Evolutionary conservation across 2,797 vertebrate genomes (phyloP).

Genomic region (Diplodus sargus): DNA sequence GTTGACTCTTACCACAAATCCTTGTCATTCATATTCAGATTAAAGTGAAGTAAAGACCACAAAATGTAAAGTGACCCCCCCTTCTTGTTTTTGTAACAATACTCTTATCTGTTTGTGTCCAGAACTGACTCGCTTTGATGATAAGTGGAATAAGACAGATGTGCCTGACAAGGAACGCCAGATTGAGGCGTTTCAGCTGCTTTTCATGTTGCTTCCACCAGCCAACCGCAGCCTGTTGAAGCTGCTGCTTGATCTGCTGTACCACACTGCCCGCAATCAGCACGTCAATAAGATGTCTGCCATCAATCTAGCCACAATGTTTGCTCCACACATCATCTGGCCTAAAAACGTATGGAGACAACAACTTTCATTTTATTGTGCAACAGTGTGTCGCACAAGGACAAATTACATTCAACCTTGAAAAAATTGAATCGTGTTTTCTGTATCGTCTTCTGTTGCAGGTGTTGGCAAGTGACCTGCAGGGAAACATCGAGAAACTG

Average conservation of each 20-base stretch:
- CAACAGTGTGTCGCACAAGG: not conserved
- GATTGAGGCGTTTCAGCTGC: conserved; percentile 94
- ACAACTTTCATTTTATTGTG: not conserved
- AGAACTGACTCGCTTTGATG: conserved; percentile 93
- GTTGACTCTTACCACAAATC: conserved; percentile 14
- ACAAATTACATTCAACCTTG: too few species aligned
- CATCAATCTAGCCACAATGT: conserved; percentile 97
- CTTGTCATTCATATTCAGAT: not conserved
- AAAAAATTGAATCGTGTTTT: not conserved
- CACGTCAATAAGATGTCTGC: conserved; percentile 98
- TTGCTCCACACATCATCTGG: conserved; percentile 97
- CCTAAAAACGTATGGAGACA: conserved; percentile 91
- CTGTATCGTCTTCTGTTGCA: conserved; percentile 60
- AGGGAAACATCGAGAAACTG: conserved; percentile 92
- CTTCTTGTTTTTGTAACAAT: conserved; percentile 1
- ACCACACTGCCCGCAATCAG: conserved; percentile 96
- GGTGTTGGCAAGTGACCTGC: conserved; percentile 93
- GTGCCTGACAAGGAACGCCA: conserved; percentile 93
- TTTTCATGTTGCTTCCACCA: conserved; percentile 93
- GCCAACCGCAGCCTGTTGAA: conserved; percentile 94
- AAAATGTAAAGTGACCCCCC: not conserved
- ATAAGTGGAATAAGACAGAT: conserved; percentile 91
- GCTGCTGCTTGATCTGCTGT: conserved; percentile 93
- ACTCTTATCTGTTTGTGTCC: conserved; percentile 35
- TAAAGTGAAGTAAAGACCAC: not conserved